These are phyloP conservation scores for Leucophora obtusa DNA, from an alignment of 2,888 invertebrate species.

Conservation along the genomic window DNA sequence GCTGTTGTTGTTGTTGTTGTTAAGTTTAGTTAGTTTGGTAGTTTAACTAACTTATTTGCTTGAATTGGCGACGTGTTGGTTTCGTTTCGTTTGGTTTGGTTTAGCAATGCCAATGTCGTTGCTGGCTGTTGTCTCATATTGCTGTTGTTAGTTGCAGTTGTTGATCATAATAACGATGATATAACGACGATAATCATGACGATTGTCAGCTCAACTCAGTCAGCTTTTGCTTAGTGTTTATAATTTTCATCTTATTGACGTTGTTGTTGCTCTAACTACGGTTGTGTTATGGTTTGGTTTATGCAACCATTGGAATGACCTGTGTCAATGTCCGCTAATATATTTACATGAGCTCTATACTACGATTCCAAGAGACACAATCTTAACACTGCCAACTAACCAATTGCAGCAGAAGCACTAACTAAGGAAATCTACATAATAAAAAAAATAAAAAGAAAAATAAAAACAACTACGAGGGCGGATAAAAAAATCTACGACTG, in stretches of 20 bases:
- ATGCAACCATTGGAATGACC: conserved; percentile 57
- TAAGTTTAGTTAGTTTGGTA: neutral
- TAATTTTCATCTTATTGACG: conserved; percentile 6
- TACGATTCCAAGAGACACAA: conserved; percentile 19
- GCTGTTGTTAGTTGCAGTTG: conserved; percentile 66
- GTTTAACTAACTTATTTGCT: neutral
- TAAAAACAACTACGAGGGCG: too few relatives aligned
- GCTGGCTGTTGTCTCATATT: conserved; percentile 61
- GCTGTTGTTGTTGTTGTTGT: neutral
- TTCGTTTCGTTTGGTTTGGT: conserved; percentile 13
- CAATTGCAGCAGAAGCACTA: conserved; percentile 15
- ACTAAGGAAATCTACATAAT: conserved; percentile 39
- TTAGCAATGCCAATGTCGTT: conserved; percentile 72
- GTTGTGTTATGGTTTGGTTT: conserved; percentile 44
- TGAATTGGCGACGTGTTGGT: conserved; percentile 56
- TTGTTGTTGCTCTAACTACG: conserved; percentile 33
- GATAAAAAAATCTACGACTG: too few relatives aligned
- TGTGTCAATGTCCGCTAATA: conserved; percentile 66
- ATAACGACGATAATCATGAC: conserved; percentile 33
- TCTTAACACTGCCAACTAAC: conserved; percentile 13
- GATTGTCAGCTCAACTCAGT: conserved; percentile 34
- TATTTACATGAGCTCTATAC: conserved; percentile 63
- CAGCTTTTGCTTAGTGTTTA: conserved; percentile 14
- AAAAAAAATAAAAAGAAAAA: conserved; percentile 14
- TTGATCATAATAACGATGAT: conserved; percentile 56